phyloP scores from a whole-genome alignment of 30 jellyfish, hydroid and myxozoan species.

The Aurelia sp. region DNA sequence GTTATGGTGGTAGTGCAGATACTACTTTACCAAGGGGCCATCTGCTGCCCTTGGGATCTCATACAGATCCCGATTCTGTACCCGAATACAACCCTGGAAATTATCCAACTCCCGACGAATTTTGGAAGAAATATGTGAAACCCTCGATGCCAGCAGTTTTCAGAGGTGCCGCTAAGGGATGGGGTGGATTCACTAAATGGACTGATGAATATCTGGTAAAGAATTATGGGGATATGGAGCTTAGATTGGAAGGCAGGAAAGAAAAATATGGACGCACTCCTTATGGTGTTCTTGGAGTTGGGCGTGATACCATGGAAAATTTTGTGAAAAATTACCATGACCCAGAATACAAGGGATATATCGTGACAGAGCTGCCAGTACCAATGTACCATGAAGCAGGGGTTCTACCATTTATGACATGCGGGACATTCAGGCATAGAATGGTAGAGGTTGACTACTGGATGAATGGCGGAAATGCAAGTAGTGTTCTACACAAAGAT shows the following conservation, averaged over 20 bases:
- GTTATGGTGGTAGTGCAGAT: constrained; percentile 17
- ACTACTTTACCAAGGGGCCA: constrained; percentile 57
- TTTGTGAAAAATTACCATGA: constrained; percentile 67
- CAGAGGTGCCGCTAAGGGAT: constrained; percentile 75
- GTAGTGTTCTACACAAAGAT: constrained; percentile 88
- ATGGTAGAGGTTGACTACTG: constrained; percentile 83
- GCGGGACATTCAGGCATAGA: constrained; percentile 75
- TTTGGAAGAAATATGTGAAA: constrained; percentile 77
- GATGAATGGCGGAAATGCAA: constrained; percentile 86
- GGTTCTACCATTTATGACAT: constrained; percentile 78
- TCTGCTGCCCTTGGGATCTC: constrained; percentile 89
- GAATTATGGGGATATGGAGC: constrained; percentile 70
- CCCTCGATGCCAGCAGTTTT: constrained; percentile 84
- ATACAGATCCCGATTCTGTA: constrained; percentile 74
- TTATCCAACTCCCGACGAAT: constrained; percentile 75
- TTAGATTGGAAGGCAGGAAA: constrained; percentile 79
- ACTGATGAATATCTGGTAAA: constrained; percentile 77
- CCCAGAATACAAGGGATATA: constrained; percentile 64
- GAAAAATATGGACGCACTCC: constrained; percentile 79
- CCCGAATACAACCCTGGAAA: constrained; percentile 57
- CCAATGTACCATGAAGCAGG: constrained; percentile 86
- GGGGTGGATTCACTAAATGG: constrained; percentile 77
- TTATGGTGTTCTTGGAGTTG: constrained; percentile 78
- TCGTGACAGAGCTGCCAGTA: constrained; percentile 81
- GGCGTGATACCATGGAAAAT: constrained; percentile 85